phyloP scores from a whole-genome alignment of 2,797 vertebrate genomes.

The Picus viridis region DNA sequence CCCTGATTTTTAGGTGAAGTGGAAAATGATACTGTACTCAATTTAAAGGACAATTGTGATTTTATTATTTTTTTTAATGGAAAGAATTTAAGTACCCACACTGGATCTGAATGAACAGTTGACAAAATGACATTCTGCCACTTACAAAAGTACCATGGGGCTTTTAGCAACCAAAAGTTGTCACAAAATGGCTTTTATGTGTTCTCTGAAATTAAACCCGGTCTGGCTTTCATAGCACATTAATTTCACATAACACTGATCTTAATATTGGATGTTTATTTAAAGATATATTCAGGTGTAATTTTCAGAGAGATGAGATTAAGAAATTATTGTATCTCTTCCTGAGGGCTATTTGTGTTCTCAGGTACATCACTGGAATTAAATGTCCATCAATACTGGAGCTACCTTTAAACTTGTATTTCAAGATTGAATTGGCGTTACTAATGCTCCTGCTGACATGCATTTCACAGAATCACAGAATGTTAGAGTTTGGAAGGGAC shows the following conservation, averaged over 20 bases:
- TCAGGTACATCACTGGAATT: background rate
- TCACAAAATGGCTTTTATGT: background rate
- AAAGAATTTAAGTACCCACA: background rate
- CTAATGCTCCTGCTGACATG: background rate
- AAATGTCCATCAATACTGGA: background rate
- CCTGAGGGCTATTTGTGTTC: background rate
- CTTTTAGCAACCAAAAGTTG: background rate
- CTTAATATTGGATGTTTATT: background rate
- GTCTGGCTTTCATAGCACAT: background rate
- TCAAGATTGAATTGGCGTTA: background rate
- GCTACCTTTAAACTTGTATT: background rate
- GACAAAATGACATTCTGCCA: background rate
- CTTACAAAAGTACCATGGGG: background rate
- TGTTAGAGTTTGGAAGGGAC: too few species aligned
- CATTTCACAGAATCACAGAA: background rate
- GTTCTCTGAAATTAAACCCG: slow-evolving; percentile 8
- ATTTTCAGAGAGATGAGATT: background rate
- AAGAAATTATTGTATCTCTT: background rate
- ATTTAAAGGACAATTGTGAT: background rate
- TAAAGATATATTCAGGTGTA: background rate
- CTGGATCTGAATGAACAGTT: background rate
- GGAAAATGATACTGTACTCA: background rate
- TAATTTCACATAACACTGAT: background rate
- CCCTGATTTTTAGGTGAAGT: background rate
- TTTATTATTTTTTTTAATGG: background rate